Percentiles rank a stretch among this genome's conserved stretches.
These are phyloP conservation scores for Tachysurus vachellii DNA, from an alignment of 2,113 vertebrate genomes.

Conservation along the genomic window DNA sequence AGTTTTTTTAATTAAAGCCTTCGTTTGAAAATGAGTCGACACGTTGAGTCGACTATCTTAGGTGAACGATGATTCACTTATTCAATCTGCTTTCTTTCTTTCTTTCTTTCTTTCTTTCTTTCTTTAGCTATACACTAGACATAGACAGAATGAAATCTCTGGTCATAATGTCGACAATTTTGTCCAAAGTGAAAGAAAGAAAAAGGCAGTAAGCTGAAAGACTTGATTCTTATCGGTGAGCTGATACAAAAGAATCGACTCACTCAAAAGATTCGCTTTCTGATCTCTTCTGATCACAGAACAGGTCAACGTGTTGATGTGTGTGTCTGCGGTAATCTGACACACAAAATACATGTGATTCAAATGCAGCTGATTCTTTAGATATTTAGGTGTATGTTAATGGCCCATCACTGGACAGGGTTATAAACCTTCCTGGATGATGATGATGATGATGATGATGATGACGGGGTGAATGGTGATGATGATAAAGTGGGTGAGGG, in stretches of 20 bases:
- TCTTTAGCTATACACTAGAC: not conserved
- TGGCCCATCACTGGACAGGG: conserved; percentile 24
- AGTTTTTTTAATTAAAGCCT: not conserved
- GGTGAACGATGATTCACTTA: not conserved
- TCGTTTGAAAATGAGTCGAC: not conserved
- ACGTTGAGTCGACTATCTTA: not conserved
- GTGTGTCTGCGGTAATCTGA: not conserved
- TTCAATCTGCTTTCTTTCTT: not conserved
- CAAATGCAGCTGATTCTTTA: not conserved
- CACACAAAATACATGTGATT: not conserved
- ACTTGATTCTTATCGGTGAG: not conserved
- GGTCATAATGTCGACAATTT: not conserved
- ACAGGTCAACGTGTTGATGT: not conserved
- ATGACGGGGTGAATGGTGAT: conserved; percentile 11
- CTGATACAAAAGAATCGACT: not conserved
- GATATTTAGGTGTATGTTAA: not conserved
- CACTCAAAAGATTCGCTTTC: not conserved
- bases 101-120: too few species aligned
- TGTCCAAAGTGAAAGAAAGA: not conserved
- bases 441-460: not conserved
- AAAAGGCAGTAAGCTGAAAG: not conserved
- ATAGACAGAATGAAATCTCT: not conserved
- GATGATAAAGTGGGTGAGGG: not conserved
- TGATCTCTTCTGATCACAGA: not conserved
- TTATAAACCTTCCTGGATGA: not conserved